Percentiles rank a stretch among this genome's conserved stretches.
These are phyloP conservation scores for Xestia ashworthii DNA, from an alignment of 2,888 invertebrate species.

Conservation along the genomic window DNA sequence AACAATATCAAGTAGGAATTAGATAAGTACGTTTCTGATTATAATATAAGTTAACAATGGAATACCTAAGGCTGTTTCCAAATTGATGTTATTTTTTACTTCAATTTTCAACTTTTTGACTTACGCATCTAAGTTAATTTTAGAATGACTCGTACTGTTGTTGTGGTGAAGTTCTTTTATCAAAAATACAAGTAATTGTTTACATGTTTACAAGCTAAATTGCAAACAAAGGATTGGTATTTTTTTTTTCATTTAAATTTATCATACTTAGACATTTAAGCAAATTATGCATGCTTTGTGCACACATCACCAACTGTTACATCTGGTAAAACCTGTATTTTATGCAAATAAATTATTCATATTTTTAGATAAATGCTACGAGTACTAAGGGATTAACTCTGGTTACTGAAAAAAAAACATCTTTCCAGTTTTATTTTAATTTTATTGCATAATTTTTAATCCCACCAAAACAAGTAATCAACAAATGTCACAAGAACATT, in stretches of 20 bases:
- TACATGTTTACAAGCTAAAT: background rate
- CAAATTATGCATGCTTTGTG: too few relatives aligned
- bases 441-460: slow-evolving; percentile 84
- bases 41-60: background rate
- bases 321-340: too few relatives aligned
- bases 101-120: background rate
- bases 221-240: background rate
- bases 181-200: background rate
- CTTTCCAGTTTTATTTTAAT: slow-evolving; percentile 66
- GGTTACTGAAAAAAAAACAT: slow-evolving; percentile 3
- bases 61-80: background rate
- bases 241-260: too few relatives aligned
- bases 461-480: slow-evolving; percentile 80
- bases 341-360: too few relatives aligned
- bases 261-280: too few relatives aligned
- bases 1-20: background rate
- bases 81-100: background rate
- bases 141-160: background rate
- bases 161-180: background rate
- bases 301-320: too few relatives aligned
- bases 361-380: background rate
- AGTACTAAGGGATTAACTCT: background rate
- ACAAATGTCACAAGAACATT: slow-evolving; percentile 76
- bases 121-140: background rate
- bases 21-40: background rate